Evolutionary conservation across 2,888 invertebrate species (phyloP).

Genomic region (Cremastinae sp.): DNA sequence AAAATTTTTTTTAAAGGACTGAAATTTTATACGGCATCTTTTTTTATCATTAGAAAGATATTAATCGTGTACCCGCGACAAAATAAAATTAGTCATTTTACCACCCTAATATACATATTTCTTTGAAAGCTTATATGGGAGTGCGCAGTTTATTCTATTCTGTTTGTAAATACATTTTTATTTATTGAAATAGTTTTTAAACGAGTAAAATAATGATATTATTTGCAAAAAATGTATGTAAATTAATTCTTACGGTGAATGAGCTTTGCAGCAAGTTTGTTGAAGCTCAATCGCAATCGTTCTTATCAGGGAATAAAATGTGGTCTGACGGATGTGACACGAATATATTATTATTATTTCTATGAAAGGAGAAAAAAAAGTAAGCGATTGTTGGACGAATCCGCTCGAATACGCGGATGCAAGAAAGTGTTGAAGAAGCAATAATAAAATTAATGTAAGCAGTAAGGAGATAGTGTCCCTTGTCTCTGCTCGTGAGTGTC

Average conservation of each 20-base stretch:
- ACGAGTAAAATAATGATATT: neutral
- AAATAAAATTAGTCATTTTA: no score
- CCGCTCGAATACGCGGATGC: neutral
- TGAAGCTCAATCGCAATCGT: slow-evolving; percentile 27
- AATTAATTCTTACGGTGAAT: neutral
- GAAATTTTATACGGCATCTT: no score
- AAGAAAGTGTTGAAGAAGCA: slow-evolving; percentile 78
- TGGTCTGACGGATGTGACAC: slow-evolving; percentile 38
- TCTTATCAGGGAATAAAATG: slow-evolving; percentile 35
- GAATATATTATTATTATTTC: slow-evolving; percentile 23
- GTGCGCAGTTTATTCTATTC: no score
- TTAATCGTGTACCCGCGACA: no score
- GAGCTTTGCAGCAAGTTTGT: slow-evolving; percentile 1
- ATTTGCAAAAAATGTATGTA: neutral
- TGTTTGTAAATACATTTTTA: no score
- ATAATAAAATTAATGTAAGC: slow-evolving; percentile 80
- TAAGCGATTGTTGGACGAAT: no score
- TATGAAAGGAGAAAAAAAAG: no score
- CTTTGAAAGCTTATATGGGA: no score
- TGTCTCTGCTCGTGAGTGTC: slow-evolving; percentile 62
- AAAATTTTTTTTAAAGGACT: no score
- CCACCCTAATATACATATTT: no score
- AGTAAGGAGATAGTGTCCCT: slow-evolving; percentile 77
- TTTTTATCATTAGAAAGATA: no score
- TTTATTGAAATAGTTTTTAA: no score